A percentile compares a stretch with the other conserved stretches of the same genome.
phyloP scores from a whole-genome alignment of 2,113 vertebrate genomes.

The Galbula dea region DNA sequence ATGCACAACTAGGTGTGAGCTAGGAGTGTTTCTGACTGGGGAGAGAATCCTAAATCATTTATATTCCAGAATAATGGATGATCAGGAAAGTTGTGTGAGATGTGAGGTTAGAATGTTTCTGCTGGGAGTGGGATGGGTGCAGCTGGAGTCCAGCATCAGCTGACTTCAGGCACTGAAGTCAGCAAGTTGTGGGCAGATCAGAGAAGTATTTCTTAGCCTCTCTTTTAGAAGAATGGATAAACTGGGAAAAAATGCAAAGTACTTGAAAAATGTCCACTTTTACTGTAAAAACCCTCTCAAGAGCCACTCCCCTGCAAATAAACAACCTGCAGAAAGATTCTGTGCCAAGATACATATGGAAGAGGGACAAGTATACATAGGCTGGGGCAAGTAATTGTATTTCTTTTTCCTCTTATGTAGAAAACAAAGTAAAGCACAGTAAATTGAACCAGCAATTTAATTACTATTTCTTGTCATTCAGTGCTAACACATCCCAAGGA shows the following conservation, averaged over 20 bases:
- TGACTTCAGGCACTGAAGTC: background rate
- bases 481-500: conserved; percentile 60
- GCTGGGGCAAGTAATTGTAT: background rate
- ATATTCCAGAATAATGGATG: background rate
- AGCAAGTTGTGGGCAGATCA: background rate
- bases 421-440: background rate
- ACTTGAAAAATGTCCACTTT: background rate
- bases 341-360: background rate
- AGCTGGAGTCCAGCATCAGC: background rate
- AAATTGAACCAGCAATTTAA: background rate
- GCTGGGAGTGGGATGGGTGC: background rate
- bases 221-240: background rate
- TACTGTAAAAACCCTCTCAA: background rate
- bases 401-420: background rate
- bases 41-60: background rate
- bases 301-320: background rate
- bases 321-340: background rate
- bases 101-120: background rate
- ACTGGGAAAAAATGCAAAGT: background rate
- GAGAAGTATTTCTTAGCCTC: background rate
- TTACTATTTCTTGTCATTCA: background rate
- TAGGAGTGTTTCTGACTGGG: background rate
- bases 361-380: accelerated
- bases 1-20: background rate
- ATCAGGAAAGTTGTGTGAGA: background rate